A percentile compares a stretch with the other conserved stretches of the same genome.
Evolutionary conservation across 2,888 invertebrate species (phyloP).

Genomic region (Chelonus formosanus): DNA sequence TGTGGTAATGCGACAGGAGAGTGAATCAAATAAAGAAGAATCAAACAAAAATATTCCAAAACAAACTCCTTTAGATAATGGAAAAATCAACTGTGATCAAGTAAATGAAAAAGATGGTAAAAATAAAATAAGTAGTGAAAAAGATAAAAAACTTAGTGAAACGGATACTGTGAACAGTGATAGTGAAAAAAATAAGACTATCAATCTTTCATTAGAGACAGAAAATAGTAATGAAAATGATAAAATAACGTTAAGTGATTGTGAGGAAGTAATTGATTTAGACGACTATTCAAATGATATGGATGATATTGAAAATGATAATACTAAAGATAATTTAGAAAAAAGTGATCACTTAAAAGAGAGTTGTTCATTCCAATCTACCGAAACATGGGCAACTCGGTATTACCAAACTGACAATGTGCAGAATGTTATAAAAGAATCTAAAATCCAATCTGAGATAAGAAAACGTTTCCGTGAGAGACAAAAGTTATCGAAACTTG

Average conservation of each 20-base stretch:
- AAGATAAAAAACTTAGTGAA: no score
- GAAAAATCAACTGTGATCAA: no score
- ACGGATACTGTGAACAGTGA: no score
- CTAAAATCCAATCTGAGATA: conserved; percentile 63
- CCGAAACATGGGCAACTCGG: conserved; percentile 63
- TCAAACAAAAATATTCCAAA: neutral
- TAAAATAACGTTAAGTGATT: conserved; percentile 42
- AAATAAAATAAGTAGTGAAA: no score
- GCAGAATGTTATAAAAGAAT: conserved; percentile 62
- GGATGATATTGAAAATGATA: conserved; percentile 53
- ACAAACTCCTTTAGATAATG: no score
- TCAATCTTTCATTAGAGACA: no score
- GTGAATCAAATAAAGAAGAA: neutral
- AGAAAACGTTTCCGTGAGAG: conserved; percentile 61
- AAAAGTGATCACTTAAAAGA: conserved; percentile 21
- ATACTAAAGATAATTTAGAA: conserved; percentile 21
- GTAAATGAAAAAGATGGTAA: no score
- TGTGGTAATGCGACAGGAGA: conserved; percentile 6
- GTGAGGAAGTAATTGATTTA: conserved; percentile 61
- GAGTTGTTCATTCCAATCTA: conserved; percentile 45
- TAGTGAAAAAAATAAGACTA: no score
- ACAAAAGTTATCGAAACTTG: conserved; percentile 57
- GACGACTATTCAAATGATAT: conserved; percentile 62
- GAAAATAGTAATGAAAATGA: conserved; percentile 9
- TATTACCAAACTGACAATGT: conserved; percentile 63